Base-by-base conservation (phyloP, 2,113 vertebrate genomes). In the Craseonycteris thonglongyai region DNA sequence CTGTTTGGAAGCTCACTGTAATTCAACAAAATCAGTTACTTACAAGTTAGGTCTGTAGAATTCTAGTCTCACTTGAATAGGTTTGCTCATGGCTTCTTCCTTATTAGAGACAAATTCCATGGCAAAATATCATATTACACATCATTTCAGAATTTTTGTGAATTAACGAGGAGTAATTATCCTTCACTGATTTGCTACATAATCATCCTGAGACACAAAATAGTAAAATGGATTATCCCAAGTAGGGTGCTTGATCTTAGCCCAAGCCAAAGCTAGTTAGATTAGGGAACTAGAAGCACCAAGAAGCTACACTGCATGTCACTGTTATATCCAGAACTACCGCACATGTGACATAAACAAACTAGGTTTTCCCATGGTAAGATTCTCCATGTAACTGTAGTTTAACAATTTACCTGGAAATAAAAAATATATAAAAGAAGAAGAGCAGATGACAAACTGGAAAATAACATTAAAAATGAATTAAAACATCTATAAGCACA, bases 391-490 rank as follows among this genome's bases (percentile, higher is more conserved):
- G 68, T 66, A 66, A 56, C 58, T 87, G 61, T 58, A 95, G 33
- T 90, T 96, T 47, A 96, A 85, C 81, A 90, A 94, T 81, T 81
- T 96, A 84, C 93, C 90, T 96, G 76, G 68, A 93, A 97, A 86
- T 68, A 42, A 82, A 96, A 95, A 63, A 45, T 91, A 88, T 76
- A 72, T 22, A 71, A 83, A 92, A 92, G 89, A 93, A 84, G 45
- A 28, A n/a, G 66, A 91, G 63, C 56, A 85, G 66, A 96, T 78
- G 85, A 95, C 47, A 81, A 74, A 42, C 26, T 89, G 54, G 58
- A 93, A 95, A 91, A 2, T n/a, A 80, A 72, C 5, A 72, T 92
- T 18, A 80, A 88, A 91, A 75, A 54, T 65, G 30, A 97, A n/a
- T 87, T 90, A 56, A 74, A 92, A 88, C n/a, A 88, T 80, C 59